phyloP scores from a whole-genome alignment of 2,888 invertebrate genomes.

The Glyphotaelius pellucidus region DNA sequence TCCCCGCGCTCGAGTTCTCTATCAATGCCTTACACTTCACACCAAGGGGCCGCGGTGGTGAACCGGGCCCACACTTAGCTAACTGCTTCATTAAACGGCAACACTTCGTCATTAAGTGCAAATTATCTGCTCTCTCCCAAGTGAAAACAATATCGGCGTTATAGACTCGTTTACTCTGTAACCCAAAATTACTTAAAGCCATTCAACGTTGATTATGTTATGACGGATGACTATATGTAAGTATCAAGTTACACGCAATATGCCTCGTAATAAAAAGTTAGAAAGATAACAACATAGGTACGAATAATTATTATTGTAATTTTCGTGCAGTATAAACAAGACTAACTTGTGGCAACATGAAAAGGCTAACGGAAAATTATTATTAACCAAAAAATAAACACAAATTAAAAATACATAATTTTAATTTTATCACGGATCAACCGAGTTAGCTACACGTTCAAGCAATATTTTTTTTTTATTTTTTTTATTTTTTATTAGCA shows the following conservation, averaged over 20 bases:
- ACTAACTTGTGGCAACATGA: too few relatives aligned
- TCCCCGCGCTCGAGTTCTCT: not conserved
- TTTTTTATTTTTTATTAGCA: too few relatives aligned
- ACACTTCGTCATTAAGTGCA: not conserved
- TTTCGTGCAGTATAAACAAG: not conserved
- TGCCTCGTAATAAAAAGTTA: not conserved
- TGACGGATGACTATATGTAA: not conserved
- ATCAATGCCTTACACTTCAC: not conserved
- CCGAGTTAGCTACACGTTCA: too few relatives aligned
- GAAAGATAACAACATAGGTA: not conserved
- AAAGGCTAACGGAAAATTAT: too few relatives aligned
- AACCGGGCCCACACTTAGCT: not conserved
- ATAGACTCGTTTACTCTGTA: not conserved
- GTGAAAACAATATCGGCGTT: not conserved
- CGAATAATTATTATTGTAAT: not conserved
- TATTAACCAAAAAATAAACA: not conserved
- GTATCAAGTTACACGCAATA: not conserved
- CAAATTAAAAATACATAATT: not conserved
- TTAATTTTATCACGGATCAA: too few relatives aligned
- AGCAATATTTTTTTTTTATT: too few relatives aligned
- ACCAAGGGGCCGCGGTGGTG: not conserved
- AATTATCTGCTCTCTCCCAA: not conserved
- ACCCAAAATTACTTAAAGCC: not conserved
- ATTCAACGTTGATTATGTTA: not conserved
- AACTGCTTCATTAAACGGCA: constrained; percentile 4